A percentile compares a stretch with the other conserved stretches of the same genome.
Evolutionary conservation across 2,888 invertebrate genomes (phyloP).

Genomic region (Scelioninae gen. 1): DNA sequence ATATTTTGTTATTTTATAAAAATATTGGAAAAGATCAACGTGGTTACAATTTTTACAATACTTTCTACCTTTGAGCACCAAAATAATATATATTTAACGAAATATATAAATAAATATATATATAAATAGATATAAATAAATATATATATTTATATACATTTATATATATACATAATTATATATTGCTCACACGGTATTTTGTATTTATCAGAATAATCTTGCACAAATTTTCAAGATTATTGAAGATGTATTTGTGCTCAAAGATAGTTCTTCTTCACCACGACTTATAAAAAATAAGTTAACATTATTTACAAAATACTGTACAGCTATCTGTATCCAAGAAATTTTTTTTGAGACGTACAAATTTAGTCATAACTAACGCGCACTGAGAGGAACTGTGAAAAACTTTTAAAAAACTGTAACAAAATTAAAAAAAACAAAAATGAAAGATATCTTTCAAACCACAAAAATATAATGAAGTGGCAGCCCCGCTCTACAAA

Average conservation of each 20-base stretch:
- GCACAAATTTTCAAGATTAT: background rate
- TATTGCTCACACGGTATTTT: no score
- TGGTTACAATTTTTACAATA: constrained; percentile 56
- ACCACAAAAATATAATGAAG: constrained; percentile 4
- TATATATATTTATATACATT: no score
- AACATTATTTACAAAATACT: constrained; percentile 61
- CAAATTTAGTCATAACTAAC: constrained; percentile 27
- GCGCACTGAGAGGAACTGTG: constrained; percentile 39
- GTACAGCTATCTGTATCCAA: constrained; percentile 38
- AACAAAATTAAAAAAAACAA: background rate
- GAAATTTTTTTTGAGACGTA: constrained; percentile 20
- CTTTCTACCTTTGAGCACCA: constrained; percentile 32
- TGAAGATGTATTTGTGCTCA: constrained; percentile 32
- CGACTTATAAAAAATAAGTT: constrained; percentile 47
- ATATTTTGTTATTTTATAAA: constrained; percentile 53
- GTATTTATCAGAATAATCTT: background rate
- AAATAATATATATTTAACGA: background rate
- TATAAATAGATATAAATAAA: no score
- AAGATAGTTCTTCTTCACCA: constrained; percentile 19
- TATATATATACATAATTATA: no score
- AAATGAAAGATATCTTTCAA: background rate
- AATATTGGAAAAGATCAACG: constrained; percentile 33
- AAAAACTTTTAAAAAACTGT: constrained; percentile 3
- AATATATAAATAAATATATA: background rate
- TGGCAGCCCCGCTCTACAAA: constrained; percentile 55